Percentiles rank a stretch among this genome's conserved stretches.
phyloP scores from a whole-genome alignment of 1,140 invertebrate species.

The Gryon sp. region DNA sequence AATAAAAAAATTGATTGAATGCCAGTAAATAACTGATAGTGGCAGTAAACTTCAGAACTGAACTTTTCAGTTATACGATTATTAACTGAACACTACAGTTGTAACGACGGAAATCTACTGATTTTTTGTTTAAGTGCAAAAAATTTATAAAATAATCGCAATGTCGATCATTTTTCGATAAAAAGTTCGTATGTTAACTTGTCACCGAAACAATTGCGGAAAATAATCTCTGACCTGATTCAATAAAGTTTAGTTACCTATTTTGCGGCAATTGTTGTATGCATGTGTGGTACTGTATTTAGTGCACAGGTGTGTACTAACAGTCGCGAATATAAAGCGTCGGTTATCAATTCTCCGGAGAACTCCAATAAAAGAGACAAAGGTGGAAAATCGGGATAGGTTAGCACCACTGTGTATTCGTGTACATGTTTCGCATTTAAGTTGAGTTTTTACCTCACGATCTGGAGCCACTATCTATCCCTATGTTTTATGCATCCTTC shows the following conservation, averaged over 20 bases:
- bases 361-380: constrained; percentile 65
- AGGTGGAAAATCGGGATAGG: constrained; percentile 60
- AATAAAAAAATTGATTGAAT: too few species aligned
- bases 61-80: too few species aligned
- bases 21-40: too few species aligned
- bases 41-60: too few species aligned
- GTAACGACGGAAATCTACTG: too few species aligned
- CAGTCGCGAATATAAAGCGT: constrained; percentile 58
- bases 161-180: constrained; percentile 11
- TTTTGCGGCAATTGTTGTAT: constrained; percentile 28
- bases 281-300: constrained; percentile 32
- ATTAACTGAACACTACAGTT: too few species aligned
- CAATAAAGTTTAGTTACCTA: constrained; percentile 58
- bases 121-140: too few species aligned
- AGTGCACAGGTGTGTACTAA: constrained; percentile 50
- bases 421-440: constrained; percentile 56
- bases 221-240: constrained; percentile 54
- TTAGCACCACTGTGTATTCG: constrained; percentile 50
- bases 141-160: constrained; percentile 10
- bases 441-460: constrained; percentile 58
- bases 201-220: constrained; percentile 46
- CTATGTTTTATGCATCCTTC: constrained; percentile 65
- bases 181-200: constrained; percentile 27
- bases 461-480: constrained; percentile 55
- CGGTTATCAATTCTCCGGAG: constrained; percentile 65